These are phyloP conservation scores for Zaprionus ornatus DNA, from an alignment of 1,140 invertebrate genomes.

Conservation along the genomic window DNA sequence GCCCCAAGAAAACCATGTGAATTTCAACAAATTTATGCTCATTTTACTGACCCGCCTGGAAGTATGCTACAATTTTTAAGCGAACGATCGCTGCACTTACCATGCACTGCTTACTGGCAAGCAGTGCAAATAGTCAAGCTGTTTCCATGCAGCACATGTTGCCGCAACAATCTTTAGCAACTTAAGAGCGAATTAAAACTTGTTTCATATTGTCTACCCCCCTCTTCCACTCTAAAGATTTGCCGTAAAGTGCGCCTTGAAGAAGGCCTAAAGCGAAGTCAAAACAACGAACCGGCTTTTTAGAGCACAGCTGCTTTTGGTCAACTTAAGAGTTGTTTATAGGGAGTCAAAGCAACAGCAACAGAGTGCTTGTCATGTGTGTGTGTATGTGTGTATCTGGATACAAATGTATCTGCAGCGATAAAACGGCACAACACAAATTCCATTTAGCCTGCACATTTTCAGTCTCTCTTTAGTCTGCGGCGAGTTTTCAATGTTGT, in stretches of 20 bases:
- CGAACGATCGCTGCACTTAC: not conserved
- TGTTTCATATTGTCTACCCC: conserved; percentile 9
- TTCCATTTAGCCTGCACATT: conserved; percentile 47
- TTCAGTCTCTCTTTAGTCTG: conserved; percentile 67
- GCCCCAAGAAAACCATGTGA: not conserved
- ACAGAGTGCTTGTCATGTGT: not conserved
- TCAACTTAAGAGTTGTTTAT: conserved; percentile 42
- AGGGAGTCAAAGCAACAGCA: not conserved
- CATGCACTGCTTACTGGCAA: not conserved
- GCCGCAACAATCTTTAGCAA: conserved; percentile 46
- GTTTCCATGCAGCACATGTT: conserved; percentile 42
- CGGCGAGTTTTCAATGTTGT: conserved; percentile 73
- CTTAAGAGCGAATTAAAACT: conserved; percentile 58
- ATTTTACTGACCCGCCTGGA: not conserved
- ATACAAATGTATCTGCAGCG: conserved; percentile 76
- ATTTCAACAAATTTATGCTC: not conserved
- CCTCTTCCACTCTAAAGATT: not conserved
- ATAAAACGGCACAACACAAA: conserved; percentile 61
- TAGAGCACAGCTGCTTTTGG: conserved; percentile 44
- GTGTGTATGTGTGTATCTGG: conserved; percentile 34
- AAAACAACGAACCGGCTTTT: conserved; percentile 69
- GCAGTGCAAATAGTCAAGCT: conserved; percentile 27
- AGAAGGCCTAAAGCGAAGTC: conserved; percentile 28
- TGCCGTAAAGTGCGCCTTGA: conserved; percentile 4
- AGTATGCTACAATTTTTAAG: conserved; percentile 14